phyloP scores from a whole-genome alignment of 2,888 invertebrate genomes.

The Thera obeliscata region DNA sequence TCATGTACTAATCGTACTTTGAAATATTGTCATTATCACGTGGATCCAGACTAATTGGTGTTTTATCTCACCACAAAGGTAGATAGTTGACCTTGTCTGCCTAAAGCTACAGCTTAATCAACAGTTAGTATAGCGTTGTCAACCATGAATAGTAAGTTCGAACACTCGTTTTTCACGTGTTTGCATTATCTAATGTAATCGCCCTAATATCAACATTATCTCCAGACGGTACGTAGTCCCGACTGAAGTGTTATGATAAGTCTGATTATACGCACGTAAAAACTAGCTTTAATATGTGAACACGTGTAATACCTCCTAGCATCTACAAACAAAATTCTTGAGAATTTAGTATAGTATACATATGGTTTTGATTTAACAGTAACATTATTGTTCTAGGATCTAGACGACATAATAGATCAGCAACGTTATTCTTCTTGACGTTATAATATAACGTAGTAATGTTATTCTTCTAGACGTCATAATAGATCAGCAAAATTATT shows the following conservation, averaged over 20 bases:
- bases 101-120: conserved; percentile 2
- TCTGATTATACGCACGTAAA: conserved; percentile 7
- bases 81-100: conserved; percentile 7
- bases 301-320: not conserved
- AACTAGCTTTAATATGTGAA: not conserved
- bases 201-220: conserved; percentile 25
- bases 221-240: conserved; percentile 25
- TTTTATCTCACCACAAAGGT: conserved; percentile 2
- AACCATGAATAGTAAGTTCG: not conserved
- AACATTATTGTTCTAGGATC: too few species aligned
- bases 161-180: conserved; percentile 17
- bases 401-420: too few species aligned
- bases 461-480: too few species aligned
- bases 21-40: not conserved
- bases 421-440: too few species aligned
- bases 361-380: too few species aligned
- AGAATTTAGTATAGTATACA: too few species aligned
- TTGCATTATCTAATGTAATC: conserved; percentile 26
- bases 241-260: conserved; percentile 24
- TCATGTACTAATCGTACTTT: not conserved
- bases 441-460: too few species aligned
- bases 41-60: conserved; percentile 2
- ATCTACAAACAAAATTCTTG: too few species aligned
- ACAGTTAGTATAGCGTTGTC: conserved; percentile 5
- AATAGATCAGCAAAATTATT: too few species aligned